phyloP scores from a whole-genome alignment of 30 jellyfish, hydroid and myxozoan species.

The Pelagia noctiluca region DNA sequence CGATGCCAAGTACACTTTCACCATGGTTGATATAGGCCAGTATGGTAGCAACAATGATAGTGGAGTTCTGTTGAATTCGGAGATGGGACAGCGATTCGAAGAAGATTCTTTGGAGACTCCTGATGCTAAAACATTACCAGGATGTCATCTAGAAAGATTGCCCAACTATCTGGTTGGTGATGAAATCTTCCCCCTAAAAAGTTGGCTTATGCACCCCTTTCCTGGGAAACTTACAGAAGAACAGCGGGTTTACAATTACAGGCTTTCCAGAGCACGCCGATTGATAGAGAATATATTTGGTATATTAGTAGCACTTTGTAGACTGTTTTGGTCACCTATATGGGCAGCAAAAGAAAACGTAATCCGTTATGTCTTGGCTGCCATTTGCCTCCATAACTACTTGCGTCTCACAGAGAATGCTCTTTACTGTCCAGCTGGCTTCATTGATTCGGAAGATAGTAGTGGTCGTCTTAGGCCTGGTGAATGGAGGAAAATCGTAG shows the following conservation, averaged over 20 bases:
- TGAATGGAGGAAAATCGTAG: slow-evolving; percentile 10
- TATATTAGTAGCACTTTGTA: neutral
- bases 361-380: neutral
- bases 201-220: too few relatives aligned
- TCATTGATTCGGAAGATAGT: slow-evolving; percentile 32
- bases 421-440: slow-evolving; percentile 20
- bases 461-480: slow-evolving; percentile 20
- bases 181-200: too few relatives aligned
- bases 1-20: slow-evolving; percentile 46
- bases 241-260: neutral
- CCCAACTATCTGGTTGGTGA: too few relatives aligned
- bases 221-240: neutral
- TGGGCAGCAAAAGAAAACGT: neutral
- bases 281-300: neutral
- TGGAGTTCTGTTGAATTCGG: slow-evolving; percentile 17
- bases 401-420: slow-evolving; percentile 38
- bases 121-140: neutral
- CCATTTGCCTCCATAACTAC: neutral
- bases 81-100: slow-evolving; percentile 27
- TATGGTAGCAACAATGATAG: slow-evolving; percentile 45
- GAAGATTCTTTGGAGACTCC: slow-evolving; percentile 6
- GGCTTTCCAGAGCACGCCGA: neutral
- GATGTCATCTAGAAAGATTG: neutral
- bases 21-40: slow-evolving; percentile 18
- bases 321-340: neutral